Evolutionary conservation across 2,113 vertebrate genomes (phyloP).

Genomic region (Hucho hucho): DNA sequence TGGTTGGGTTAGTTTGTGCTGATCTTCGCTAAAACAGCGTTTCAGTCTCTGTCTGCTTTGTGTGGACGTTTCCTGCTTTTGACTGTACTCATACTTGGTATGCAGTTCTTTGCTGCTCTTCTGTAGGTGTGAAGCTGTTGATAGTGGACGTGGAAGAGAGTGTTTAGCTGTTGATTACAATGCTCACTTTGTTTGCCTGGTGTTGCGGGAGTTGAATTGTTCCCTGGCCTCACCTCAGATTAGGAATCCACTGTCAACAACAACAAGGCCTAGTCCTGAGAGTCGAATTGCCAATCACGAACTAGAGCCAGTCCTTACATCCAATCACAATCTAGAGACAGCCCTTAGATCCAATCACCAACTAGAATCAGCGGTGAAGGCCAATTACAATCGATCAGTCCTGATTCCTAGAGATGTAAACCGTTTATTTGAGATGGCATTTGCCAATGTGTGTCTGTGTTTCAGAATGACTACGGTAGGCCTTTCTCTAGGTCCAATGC

Average conservation of each 20-base stretch:
- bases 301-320: background rate
- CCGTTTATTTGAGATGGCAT: background rate
- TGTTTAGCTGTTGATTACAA: background rate
- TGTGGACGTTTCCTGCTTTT: too few relatives aligned
- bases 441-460: background rate
- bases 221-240: background rate
- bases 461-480: too few relatives aligned
- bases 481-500: too few relatives aligned
- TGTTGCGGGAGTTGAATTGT: background rate
- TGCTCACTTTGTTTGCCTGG: background rate
- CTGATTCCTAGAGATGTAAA: too few relatives aligned
- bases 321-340: conserved; percentile 5
- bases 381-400: background rate
- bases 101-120: too few relatives aligned
- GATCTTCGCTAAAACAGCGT: background rate
- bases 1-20: background rate
- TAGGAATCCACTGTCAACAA: background rate
- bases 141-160: background rate
- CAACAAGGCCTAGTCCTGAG: background rate
- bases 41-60: too few relatives aligned
- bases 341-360: conserved; percentile 44
- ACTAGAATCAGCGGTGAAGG: conserved; percentile 28
- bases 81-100: too few relatives aligned
- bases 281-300: background rate
- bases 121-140: background rate